Percentiles rank a stretch among this genome's conserved stretches.
These are phyloP conservation scores for Lasioglossum marginatum DNA, from an alignment of 2,888 invertebrate species.

Conservation along the genomic window DNA sequence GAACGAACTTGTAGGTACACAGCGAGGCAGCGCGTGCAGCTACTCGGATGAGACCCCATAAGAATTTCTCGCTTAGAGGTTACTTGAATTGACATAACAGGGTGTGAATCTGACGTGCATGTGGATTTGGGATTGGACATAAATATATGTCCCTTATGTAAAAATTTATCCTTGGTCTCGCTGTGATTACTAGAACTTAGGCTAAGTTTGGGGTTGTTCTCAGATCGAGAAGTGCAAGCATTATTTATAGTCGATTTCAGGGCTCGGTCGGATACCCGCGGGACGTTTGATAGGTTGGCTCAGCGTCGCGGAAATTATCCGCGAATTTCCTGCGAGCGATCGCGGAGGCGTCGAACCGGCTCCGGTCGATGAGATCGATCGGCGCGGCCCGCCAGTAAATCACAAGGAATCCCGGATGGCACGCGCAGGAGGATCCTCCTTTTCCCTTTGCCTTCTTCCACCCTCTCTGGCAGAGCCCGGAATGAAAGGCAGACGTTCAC, in stretches of 20 bases:
- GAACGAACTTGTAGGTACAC: not conserved
- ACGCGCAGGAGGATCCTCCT: constrained; percentile 19
- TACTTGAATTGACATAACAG: not conserved
- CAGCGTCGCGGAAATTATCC: constrained; percentile 13
- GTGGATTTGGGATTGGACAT: too few species aligned
- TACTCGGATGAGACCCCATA: not conserved
- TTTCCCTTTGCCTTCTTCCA: not conserved
- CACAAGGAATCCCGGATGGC: constrained; percentile 33
- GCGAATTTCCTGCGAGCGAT: constrained; percentile 11
- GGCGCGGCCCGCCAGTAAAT: constrained; percentile 32
- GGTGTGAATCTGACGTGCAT: rapidly evolving
- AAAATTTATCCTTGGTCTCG: not conserved
- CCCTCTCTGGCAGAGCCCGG: not conserved
- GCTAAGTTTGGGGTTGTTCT: not conserved
- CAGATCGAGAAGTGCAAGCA: not conserved
- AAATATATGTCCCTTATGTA: too few species aligned
- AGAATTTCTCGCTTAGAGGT: not conserved
- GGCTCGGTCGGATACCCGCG: not conserved
- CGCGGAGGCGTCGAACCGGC: not conserved
- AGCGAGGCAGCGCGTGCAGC: not conserved
- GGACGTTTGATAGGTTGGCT: constrained; percentile 1
- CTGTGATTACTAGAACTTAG: not conserved
- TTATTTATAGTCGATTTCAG: not conserved
- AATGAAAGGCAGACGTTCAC: constrained; percentile 29
- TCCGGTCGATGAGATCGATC: constrained; percentile 27